phyloP scores from a whole-genome alignment of 2,888 invertebrate genomes.

The Sthenelais limicola region DNA sequence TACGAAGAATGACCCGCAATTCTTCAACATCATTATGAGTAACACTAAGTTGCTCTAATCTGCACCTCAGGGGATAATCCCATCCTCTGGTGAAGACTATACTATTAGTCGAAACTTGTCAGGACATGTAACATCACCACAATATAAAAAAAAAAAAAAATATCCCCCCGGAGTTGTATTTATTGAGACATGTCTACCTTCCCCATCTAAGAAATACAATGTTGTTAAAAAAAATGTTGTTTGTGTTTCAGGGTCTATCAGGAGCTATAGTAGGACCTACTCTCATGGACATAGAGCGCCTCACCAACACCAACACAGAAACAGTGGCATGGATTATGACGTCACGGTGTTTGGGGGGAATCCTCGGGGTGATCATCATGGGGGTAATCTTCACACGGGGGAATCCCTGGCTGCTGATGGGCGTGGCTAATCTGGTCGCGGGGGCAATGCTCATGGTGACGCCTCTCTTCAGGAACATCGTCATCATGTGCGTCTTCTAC shows the following conservation, averaged over 20 bases:
- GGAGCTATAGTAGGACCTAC: constrained; percentile 24
- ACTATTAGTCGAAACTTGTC: too few species aligned
- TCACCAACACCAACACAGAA: constrained; percentile 12
- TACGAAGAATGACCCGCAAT: too few species aligned
- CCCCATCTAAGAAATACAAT: too few species aligned
- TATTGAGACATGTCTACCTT: too few species aligned
- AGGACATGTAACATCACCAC: too few species aligned
- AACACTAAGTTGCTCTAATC: too few species aligned
- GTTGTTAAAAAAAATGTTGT: too few species aligned
- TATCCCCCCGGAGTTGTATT: too few species aligned
- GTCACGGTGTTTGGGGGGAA: neutral
- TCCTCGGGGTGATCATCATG: constrained; percentile 8
- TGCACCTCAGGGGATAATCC: too few species aligned
- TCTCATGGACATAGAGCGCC: neutral
- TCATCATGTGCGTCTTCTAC: constrained; percentile 3
- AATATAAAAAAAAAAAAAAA: too few species aligned
- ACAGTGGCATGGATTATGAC: constrained; percentile 12
- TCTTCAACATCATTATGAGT: too few species aligned
- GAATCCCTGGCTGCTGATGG: constrained; percentile 26
- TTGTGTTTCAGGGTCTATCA: neutral
- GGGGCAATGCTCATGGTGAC: neutral
- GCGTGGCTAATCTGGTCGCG: neutral
- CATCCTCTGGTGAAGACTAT: too few species aligned
- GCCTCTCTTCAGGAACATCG: constrained; percentile 16
- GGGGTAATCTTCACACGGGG: constrained; percentile 1